Base-by-base conservation (phyloP, 2,888 invertebrate genomes). In the Lycophotia porphyrea region DNA sequence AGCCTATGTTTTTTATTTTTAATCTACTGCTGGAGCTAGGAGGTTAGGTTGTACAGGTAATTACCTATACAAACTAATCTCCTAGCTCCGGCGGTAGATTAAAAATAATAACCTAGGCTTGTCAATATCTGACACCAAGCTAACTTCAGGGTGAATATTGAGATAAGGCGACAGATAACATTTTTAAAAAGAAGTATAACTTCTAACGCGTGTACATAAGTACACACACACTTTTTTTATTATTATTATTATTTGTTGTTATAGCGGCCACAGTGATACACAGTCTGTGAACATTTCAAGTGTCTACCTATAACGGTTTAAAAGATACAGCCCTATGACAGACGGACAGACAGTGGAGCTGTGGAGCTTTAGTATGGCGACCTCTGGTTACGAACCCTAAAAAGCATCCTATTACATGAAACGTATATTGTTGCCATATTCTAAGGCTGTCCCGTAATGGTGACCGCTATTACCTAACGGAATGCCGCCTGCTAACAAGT, bases 401-500 rank as follows among this genome's bases (percentile, higher is more conserved):
- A 60, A 11, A 60, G 4, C 21, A 60, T 70, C 15, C 63, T 39
- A n/a, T 63, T 63, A 63, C 63, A 63, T 39, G 7, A 13, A 21
- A 42, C 4, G 18, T 47, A 44, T 27, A 64, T 27, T 58, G 34
- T 81, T 34, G 44, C 52, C 44, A 47, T 68, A 39, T 44, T 81
- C 39, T 58, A 75, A 78, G 47, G 36, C 60, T 44, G 18, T 61
- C 47, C 58, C 34, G 31, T 83, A 85, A 86, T 82, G 81, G 81
- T 78, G 66, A 78, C 80, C 76, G 84, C 78, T 83, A 85, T 87
- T 86, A 88, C 81, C 80, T 74, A 87, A 81, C 76, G 77, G 82
- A 86, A 86, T 83, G 85, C 81, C 84, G 88, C 84, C 78, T 80
- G 78, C 84, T 84, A 82, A 86, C 81, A 87, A 88, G 84, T 87